Conservation (phyloP, 2,888 invertebrate genomes). For the Caenorhabditis sp. region DNA sequence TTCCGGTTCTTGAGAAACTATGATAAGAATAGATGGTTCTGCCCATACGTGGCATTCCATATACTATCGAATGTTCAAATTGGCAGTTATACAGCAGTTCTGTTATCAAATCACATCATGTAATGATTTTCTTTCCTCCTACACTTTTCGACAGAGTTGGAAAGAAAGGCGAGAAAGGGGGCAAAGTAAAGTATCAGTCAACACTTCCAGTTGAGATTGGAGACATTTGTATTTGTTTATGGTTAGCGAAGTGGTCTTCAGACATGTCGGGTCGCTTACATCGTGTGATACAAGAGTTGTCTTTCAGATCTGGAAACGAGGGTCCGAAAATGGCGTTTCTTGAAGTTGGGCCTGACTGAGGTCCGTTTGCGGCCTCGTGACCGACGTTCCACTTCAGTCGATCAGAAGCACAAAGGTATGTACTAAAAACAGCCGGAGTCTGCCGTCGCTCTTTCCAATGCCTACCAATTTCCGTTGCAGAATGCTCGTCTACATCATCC, state of each 20-base stretch:
- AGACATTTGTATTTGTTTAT: slow-evolving; percentile 37
- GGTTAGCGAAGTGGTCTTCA: slow-evolving; percentile 11
- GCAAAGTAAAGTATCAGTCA: slow-evolving; percentile 13
- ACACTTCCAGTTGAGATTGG: slow-evolving; percentile 6
- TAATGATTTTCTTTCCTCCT: too few species aligned
- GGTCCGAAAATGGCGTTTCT: slow-evolving; percentile 58
- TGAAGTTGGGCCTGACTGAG: slow-evolving; percentile 59
- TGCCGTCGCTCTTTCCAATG: too few species aligned
- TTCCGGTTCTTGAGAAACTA: too few species aligned
- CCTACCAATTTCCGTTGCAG: slow-evolving; percentile 34
- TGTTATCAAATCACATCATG: too few species aligned
- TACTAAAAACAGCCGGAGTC: too few species aligned
- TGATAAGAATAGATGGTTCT: too few species aligned
- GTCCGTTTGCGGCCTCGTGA: slow-evolving; percentile 40
- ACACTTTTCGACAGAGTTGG: not conserved
- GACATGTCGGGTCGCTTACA: slow-evolving; percentile 8
- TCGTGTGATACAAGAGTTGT: slow-evolving; percentile 19
- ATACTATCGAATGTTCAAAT: too few species aligned
- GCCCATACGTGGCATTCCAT: too few species aligned
- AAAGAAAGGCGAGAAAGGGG: not conserved
- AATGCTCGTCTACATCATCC: slow-evolving; percentile 54
- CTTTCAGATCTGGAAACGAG: slow-evolving; percentile 60
- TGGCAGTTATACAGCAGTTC: too few species aligned
- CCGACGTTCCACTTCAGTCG: slow-evolving; percentile 53
- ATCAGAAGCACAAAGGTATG: slow-evolving; percentile 52